Evolutionary conservation across 2,888 invertebrate species (phyloP), one percentile per base, ranked within the genome.

Genomic region (Macaria notata): DNA sequence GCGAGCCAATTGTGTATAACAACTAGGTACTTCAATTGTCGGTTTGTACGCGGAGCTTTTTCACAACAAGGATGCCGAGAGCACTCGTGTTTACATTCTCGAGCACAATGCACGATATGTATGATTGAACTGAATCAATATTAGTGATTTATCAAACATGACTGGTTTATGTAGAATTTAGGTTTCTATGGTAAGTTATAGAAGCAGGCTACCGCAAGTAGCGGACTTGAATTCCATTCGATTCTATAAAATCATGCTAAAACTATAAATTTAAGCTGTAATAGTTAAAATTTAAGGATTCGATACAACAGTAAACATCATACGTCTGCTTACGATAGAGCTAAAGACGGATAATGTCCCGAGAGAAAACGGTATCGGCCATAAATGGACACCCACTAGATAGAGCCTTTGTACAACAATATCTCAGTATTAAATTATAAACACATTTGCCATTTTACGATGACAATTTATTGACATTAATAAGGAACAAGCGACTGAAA

Each of bases 1-100:
- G 79, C 77, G 77, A 71, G 75, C 79, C 83, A 81, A 84, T 85
- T 86, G 84, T 84, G 81, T 78, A 77, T 83, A 82, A 81, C 78
- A 71, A 72, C 59, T 70, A n/a, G n/a, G n/a, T n/a, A 70, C 68
- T 76, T 73, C 79, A 75, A 78, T 78, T 74, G 78, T 77, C 69
- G 72, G 73, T 72, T 65, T 62, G 63, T 69, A 69, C 67, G 61
- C 65, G 60, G 56, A 68, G 65, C 75, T 76, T 70, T 68, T 75
- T 72, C 29, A 65, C 72, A 75, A 78, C 75, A 77, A 75, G 79
- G 78, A 75, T 73, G 76, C 70, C 63, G 60, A 58, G 64, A 63
- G 56, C 46, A 51, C 56, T 51, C 9, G 43, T 56, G 50, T 50
- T 68, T 62, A 64, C 53, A 70, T 67, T 4, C 6, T 33, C 6